phyloP scores from a whole-genome alignment of 92 coral and sea anemone genomes.

The Epizoanthus rinbou region DNA sequence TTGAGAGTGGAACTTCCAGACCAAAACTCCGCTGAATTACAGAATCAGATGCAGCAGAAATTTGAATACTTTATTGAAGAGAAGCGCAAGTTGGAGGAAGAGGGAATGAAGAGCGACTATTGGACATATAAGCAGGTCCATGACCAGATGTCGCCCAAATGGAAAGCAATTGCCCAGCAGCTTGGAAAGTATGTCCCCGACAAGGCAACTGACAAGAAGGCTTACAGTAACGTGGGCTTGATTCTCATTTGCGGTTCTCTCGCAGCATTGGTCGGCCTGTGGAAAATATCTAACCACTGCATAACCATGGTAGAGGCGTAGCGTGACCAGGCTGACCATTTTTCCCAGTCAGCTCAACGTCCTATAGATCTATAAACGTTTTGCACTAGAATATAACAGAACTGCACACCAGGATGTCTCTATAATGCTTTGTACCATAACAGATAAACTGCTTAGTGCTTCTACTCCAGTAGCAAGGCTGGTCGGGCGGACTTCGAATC shows the following conservation, averaged over 20 bases:
- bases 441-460: too few relatives aligned
- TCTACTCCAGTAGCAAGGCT: too few relatives aligned
- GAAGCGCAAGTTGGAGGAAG: neutral
- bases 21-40: neutral
- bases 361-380: too few relatives aligned
- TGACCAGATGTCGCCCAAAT: neutral
- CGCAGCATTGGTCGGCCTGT: neutral
- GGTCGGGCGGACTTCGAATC: too few relatives aligned
- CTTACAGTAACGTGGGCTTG: neutral
- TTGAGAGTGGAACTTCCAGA: neutral
- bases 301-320: neutral
- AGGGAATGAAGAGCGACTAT: neutral
- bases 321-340: too few relatives aligned
- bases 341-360: too few relatives aligned
- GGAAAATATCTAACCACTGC: neutral
- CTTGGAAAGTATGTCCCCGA: slow-evolving; percentile 12
- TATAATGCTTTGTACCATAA: too few relatives aligned
- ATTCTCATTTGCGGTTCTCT: neutral
- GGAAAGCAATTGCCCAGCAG: neutral
- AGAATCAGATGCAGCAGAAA: neutral
- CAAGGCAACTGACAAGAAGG: neutral
- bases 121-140: slow-evolving; percentile 30
- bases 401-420: too few relatives aligned
- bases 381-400: too few relatives aligned
- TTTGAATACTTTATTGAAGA: neutral